These are phyloP conservation scores for Cepaea nemoralis DNA, from an alignment of 1,140 invertebrate genomes.

Conservation along the genomic window DNA sequence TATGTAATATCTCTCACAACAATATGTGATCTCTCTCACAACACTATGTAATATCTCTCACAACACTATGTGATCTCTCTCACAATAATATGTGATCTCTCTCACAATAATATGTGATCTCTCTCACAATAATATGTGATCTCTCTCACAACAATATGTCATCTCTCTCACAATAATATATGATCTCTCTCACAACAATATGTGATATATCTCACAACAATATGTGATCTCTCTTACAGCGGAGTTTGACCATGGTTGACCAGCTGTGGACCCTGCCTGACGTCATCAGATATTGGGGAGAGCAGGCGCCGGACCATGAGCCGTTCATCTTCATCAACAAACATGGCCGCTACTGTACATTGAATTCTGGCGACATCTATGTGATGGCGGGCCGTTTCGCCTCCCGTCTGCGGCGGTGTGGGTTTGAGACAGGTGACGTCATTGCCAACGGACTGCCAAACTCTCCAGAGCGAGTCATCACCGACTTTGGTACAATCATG, in stretches of 20 bases:
- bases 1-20: too few relatives aligned
- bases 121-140: too few relatives aligned
- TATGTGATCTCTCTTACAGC: too few relatives aligned
- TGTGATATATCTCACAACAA: too few relatives aligned
- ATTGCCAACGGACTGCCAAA: slow-evolving; percentile 20
- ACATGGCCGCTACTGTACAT: not conserved
- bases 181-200: too few relatives aligned
- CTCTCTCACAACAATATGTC: too few relatives aligned
- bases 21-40: too few relatives aligned
- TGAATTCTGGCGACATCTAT: not conserved
- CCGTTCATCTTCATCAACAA: slow-evolving; percentile 9
- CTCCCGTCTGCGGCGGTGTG: not conserved
- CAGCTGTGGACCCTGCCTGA: not conserved
- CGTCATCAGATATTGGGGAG: not conserved
- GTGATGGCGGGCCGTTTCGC: slow-evolving; percentile 1
- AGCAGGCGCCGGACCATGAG: not conserved
- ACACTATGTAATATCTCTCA: too few relatives aligned
- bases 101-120: too few relatives aligned
- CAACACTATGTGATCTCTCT: too few relatives aligned
- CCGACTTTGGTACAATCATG: slow-evolving; percentile 17
- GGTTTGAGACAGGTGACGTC: not conserved
- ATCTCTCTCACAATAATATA: too few relatives aligned
- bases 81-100: too few relatives aligned
- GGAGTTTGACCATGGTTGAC: not conserved
- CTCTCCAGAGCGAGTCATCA: slow-evolving; percentile 4